Evolutionary conservation across 2,113 vertebrate species (phyloP).

Genomic region (Heterochromis multidens): DNA sequence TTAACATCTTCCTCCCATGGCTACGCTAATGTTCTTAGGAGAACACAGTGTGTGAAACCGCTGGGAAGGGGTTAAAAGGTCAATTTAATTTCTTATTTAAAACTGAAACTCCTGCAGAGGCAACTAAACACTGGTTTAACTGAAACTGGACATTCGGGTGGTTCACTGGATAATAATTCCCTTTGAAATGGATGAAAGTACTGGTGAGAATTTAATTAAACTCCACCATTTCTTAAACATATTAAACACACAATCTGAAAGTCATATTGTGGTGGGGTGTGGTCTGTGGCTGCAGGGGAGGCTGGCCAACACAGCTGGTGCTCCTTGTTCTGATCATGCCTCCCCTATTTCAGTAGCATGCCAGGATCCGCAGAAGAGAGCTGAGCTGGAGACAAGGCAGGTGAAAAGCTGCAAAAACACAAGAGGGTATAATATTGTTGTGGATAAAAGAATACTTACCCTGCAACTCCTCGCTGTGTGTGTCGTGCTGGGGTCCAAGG

Average conservation of each 20-base stretch:
- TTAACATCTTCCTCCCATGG: background rate
- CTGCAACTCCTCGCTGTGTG: no score
- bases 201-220: background rate
- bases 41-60: background rate
- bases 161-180: background rate
- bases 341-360: no score
- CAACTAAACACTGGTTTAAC: background rate
- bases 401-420: no score
- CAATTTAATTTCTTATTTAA: background rate
- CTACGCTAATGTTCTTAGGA: background rate
- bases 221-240: background rate
- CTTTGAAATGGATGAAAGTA: background rate
- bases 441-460: no score
- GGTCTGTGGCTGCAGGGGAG: no score
- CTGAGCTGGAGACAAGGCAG: no score
- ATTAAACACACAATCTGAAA: background rate
- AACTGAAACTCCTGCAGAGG: background rate
- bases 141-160: background rate
- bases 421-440: no score
- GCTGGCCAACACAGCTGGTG: no score
- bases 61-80: background rate
- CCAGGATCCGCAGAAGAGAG: no score
- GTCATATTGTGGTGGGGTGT: no score
- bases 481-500: no score
- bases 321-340: no score